Evolutionary conservation across 2,113 vertebrate genomes (phyloP).

Genomic region (Leptosomus discolor): DNA sequence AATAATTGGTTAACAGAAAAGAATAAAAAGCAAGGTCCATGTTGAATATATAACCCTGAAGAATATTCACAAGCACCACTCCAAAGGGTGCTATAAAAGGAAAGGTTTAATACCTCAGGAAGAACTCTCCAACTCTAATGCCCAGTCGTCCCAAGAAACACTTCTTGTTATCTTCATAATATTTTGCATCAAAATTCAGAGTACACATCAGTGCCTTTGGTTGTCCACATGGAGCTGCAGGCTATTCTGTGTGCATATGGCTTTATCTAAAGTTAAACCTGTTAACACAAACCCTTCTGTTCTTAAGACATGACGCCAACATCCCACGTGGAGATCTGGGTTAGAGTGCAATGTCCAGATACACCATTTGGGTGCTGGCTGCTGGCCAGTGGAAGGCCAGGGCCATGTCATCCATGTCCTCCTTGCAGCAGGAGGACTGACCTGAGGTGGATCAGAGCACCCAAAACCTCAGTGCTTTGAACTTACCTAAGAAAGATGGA

Average conservation of each 20-base stretch:
- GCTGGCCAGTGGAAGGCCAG: neutral
- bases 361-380: neutral
- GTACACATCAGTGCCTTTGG: neutral
- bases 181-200: neutral
- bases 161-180: neutral
- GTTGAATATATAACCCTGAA: neutral
- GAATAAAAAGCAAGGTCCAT: neutral
- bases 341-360: neutral
- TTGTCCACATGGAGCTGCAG: neutral
- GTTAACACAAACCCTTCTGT: neutral
- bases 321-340: rapidly evolving
- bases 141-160: neutral
- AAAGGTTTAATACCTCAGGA: neutral
- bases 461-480: neutral
- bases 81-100: neutral
- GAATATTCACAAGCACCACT: neutral
- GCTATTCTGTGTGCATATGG: neutral
- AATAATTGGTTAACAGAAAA: neutral
- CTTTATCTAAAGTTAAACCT: neutral
- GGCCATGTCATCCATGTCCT: neutral
- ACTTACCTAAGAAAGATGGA: neutral
- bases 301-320: neutral
- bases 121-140: neutral
- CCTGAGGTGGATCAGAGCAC: neutral
- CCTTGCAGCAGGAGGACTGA: neutral